Percentiles rank a stretch among this genome's conserved stretches.
Evolutionary conservation across 2,113 vertebrate genomes (phyloP).

Genomic region (Misgurnus mizolepis): DNA sequence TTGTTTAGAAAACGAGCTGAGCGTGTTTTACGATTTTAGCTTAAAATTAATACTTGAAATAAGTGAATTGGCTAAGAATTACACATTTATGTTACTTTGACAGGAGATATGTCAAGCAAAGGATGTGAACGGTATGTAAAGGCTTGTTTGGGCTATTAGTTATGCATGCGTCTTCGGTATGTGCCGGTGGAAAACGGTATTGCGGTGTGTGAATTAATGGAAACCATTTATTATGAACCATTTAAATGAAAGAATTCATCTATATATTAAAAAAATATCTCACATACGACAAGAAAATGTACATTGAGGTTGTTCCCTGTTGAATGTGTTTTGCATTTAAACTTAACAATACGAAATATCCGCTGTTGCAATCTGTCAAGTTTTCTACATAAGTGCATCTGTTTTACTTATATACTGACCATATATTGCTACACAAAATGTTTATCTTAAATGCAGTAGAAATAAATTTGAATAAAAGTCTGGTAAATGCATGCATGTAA

Average conservation of each 20-base stretch:
- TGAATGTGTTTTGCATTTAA: not conserved
- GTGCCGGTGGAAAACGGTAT: conserved; percentile 9
- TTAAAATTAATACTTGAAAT: not conserved
- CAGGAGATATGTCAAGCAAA: not conserved
- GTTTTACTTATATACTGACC: too few relatives aligned
- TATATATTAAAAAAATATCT: too few relatives aligned
- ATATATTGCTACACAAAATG: too few relatives aligned
- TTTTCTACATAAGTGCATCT: too few relatives aligned
- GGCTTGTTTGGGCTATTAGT: not conserved
- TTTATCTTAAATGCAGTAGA: too few relatives aligned
- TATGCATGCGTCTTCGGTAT: not conserved
- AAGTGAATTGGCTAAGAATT: not conserved
- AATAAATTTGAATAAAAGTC: too few relatives aligned
- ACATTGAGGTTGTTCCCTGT: not conserved
- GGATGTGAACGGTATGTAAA: conserved; percentile 23
- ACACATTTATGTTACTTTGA: not conserved
- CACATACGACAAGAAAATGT: too few relatives aligned
- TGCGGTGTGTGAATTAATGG: not conserved
- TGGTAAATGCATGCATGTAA: not conserved
- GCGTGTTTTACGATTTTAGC: not conserved
- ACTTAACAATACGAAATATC: not conserved
- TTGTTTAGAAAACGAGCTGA: not conserved
- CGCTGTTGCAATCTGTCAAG: too few relatives aligned
- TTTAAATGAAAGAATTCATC: not conserved
- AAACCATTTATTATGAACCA: not conserved